Percentiles rank a stretch among this genome's conserved stretches.
Conservation (phyloP, 2,797 vertebrate genomes). For the Microctenopoma lineatum region DNA sequence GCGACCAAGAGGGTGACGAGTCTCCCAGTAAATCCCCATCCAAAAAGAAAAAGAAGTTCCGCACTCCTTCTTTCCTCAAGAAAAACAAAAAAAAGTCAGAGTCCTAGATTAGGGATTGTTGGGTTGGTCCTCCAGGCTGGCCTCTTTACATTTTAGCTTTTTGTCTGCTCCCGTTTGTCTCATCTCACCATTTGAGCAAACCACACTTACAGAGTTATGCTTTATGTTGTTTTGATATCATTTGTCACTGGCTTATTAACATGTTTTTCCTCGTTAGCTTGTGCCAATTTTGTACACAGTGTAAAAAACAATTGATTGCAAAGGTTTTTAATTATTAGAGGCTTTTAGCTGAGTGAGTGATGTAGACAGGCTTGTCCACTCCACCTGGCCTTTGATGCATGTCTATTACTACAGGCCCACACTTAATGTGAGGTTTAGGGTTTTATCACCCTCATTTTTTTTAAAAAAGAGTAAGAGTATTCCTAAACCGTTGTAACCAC, state of each 20-base stretch:
- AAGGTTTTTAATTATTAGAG: conserved; percentile 71
- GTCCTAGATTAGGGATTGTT: conserved; percentile 81
- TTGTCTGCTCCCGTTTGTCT: conserved; percentile 22
- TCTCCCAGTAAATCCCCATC: conserved; percentile 98
- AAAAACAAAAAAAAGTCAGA: conserved; percentile 99
- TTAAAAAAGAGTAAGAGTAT: conserved; percentile 28
- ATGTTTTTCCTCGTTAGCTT: conserved; percentile 76
- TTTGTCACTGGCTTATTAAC: conserved; percentile 75
- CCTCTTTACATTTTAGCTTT: conserved; percentile 47
- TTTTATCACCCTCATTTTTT: conserved; percentile 61
- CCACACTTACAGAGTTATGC: conserved; percentile 50
- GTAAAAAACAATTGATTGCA: conserved; percentile 66
- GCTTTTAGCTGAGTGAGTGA: conserved; percentile 74
- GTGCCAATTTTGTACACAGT: conserved; percentile 80
- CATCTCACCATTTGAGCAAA: conserved; percentile 50
- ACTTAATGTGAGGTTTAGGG: conserved; percentile 50
- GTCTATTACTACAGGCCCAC: conserved; percentile 62
- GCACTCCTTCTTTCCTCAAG: conserved; percentile 98
- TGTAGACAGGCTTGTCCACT: conserved; percentile 62
- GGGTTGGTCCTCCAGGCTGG: conserved; percentile 53
- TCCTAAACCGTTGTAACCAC: conserved; percentile 85
- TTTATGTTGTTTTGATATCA: conserved; percentile 63
- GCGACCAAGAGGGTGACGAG: conserved; percentile 91
- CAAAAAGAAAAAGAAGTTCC: conserved; percentile 99
- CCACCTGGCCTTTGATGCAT: conserved; percentile 75